Percentiles rank a stretch among this genome's conserved stretches.
phyloP scores from a whole-genome alignment of 1,140 invertebrate species.

The Drosophila paulistorum region DNA sequence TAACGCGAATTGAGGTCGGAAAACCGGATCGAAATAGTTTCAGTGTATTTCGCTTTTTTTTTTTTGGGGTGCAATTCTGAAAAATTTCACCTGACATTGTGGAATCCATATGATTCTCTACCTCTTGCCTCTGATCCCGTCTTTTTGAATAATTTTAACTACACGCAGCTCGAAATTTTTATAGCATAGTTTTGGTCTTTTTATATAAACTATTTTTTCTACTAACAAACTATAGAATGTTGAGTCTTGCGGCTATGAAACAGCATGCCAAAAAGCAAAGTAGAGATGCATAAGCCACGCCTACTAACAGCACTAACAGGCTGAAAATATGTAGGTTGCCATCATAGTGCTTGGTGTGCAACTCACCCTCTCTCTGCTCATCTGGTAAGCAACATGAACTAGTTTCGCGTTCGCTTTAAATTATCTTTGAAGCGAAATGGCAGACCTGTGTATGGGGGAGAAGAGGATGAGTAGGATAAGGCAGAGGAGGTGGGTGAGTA shows the following conservation, averaged over 20 bases:
- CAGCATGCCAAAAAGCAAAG: slow-evolving; percentile 72
- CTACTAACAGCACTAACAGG: slow-evolving; percentile 52
- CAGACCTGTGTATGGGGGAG: background rate
- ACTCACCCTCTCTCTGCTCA: background rate
- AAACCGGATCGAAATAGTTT: slow-evolving; percentile 9
- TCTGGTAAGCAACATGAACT: slow-evolving; percentile 65
- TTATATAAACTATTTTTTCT: background rate
- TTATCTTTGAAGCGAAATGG: slow-evolving; percentile 76
- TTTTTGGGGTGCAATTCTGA: slow-evolving; percentile 17
- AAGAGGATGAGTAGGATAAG: background rate
- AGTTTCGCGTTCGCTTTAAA: slow-evolving; percentile 74
- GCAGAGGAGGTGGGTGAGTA: slow-evolving; percentile 13
- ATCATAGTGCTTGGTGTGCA: slow-evolving; percentile 1
- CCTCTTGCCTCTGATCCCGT: background rate
- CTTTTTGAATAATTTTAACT: slow-evolving; percentile 42
- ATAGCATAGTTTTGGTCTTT: slow-evolving; percentile 61
- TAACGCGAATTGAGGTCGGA: background rate
- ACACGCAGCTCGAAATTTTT: slow-evolving; percentile 51
- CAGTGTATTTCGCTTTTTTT: background rate
- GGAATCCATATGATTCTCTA: background rate
- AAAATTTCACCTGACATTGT: slow-evolving; percentile 12
- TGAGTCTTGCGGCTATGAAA: slow-evolving; percentile 72
- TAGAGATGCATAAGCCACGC: slow-evolving; percentile 41
- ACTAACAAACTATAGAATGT: slow-evolving; percentile 69
- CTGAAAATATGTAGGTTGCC: slow-evolving; percentile 73